Evolutionary conservation across 2,113 vertebrate genomes (phyloP), one percentile per base, ranked within the genome.

Genomic region (Ia io): DNA sequence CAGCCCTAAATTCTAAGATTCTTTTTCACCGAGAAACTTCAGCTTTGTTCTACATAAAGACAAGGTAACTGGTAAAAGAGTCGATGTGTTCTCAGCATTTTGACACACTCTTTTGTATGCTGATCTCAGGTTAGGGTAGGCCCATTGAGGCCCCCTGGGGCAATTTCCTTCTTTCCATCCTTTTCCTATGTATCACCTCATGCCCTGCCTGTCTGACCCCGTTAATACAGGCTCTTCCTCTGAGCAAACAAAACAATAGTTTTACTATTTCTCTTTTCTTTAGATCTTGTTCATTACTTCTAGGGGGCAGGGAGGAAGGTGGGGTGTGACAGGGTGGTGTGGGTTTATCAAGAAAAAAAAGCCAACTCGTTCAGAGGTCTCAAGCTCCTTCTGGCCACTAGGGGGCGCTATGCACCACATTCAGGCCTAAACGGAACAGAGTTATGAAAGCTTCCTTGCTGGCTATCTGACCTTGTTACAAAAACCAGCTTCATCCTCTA

Each of bases 371-470:
- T 3, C 4, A 12, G 2, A 37, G 65, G 47, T 61, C 59, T 11
- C 59, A 28, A 28, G 42, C 44, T 25, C 25, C 28, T 16, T 63
- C 22, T 40, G 20, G 80, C 61, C 97, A 90, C 94, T 37, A 95
- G 96, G 76, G 20, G 77, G 90, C 88, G 82, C 82, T 0, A 22
- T 0, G 69, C 44, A 76, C 95, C 80, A 44, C 3, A 35, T 3
- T 77, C 56, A 12, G 70, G 23, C n/a, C 51, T 40, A 56, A 28
- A 4, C 7, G 2, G 56, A 51, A 49, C 49, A 1, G 30, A 53
- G 17, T 5, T 0, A 73, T 6, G 42, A 42, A 22, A 1, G n/a
- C 20, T 20, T 23, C 9, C 44, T 14, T 0, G 9, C 22, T 0
- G 16, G 42, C 40, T 22, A 8, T 17, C 71, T 35, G 47, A 49